A percentile compares a stretch with the other conserved stretches of the same genome.
Conservation (phyloP, 2,888 invertebrate genomes). For the Tachina grossa region DNA sequence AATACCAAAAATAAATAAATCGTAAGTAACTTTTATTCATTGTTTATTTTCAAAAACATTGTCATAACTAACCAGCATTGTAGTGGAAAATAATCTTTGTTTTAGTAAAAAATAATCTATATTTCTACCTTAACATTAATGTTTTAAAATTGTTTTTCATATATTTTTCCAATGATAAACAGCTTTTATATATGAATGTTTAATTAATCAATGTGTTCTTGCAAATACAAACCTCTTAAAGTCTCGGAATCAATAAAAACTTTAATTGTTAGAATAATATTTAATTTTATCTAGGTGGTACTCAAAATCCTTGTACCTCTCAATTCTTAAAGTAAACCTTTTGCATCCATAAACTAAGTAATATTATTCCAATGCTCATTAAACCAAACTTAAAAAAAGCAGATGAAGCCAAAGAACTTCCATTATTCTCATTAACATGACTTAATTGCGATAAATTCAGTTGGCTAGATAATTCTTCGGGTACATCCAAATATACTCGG, state of each 20-base stretch:
- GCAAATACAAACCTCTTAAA: too few relatives aligned
- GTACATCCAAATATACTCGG: constrained; percentile 91
- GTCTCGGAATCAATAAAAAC: too few relatives aligned
- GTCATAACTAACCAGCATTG: neutral
- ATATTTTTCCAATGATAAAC: too few relatives aligned
- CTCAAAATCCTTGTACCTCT: neutral
- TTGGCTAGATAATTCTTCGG: constrained; percentile 84
- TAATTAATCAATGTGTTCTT: too few relatives aligned
- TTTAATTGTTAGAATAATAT: too few relatives aligned
- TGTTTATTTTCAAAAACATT: neutral
- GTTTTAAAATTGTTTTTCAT: too few relatives aligned
- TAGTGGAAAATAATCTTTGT: too few relatives aligned
- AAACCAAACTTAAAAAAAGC: constrained; percentile 76
- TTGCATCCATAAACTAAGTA: constrained; percentile 75
- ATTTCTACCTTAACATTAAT: too few relatives aligned
- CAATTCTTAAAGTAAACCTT: constrained; percentile 34
- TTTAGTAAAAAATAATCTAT: too few relatives aligned
- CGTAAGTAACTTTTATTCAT: neutral
- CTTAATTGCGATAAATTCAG: constrained; percentile 80
- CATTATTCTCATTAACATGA: too few relatives aligned
- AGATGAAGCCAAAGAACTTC: constrained; percentile 67
- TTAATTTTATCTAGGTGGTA: neutral
- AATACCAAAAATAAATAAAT: constrained; percentile 24
- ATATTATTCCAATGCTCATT: constrained; percentile 76
- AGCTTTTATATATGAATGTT: too few relatives aligned